These are phyloP conservation scores for Malurus elegans DNA, from an alignment of 2,113 vertebrate genomes.

Conservation along the genomic window DNA sequence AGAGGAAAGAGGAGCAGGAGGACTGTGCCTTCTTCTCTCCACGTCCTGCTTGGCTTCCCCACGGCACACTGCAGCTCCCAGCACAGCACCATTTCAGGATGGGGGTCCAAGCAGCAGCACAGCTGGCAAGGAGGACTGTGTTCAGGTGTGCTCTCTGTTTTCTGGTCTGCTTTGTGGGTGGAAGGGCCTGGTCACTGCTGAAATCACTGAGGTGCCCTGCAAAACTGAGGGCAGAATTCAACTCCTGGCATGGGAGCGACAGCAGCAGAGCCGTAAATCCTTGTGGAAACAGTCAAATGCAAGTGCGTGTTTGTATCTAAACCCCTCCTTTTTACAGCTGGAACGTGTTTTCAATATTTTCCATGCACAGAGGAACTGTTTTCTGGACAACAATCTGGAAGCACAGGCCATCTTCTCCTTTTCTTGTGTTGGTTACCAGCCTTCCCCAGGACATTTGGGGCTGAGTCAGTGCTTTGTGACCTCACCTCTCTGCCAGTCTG, in stretches of 20 bases:
- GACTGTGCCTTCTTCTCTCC: background rate
- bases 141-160: background rate
- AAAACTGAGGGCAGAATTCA: background rate
- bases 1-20: background rate
- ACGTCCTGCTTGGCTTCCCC: background rate
- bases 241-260: background rate
- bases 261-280: background rate
- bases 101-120: background rate
- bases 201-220: background rate
- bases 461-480: background rate
- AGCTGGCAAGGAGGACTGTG: rapidly evolving
- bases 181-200: background rate
- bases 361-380: background rate
- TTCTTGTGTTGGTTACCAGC: background rate
- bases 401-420: background rate
- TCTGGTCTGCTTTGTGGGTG: background rate
- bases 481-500: background rate
- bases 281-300: background rate
- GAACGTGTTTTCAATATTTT: background rate
- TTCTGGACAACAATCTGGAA: background rate
- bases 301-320: background rate
- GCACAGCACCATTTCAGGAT: background rate
- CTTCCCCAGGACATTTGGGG: background rate
- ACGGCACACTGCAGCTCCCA: background rate
- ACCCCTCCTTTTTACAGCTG: background rate